Evolutionary conservation across 2,888 invertebrate genomes (phyloP), one percentile per base, ranked within the genome.

Genomic region (Reticulitermes lucifugus): DNA sequence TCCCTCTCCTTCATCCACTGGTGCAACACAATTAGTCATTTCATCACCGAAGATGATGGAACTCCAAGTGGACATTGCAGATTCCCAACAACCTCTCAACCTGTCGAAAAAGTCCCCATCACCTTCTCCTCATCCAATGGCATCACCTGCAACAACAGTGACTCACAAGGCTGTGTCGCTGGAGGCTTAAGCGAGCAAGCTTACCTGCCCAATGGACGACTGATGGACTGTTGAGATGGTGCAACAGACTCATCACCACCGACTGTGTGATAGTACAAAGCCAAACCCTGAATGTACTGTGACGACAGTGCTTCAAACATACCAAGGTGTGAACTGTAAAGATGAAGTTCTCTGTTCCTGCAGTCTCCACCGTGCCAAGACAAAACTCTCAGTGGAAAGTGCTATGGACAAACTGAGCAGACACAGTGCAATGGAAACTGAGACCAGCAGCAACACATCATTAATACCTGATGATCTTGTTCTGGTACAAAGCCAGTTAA

Each of bases 81-180:
- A 95, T 89, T 94, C 95, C 29, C 95, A 95, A 88, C 96, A 96
- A 90, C 98, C 98, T 84, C 92, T 98, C 88, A 98, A 98, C 93
- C 93, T 98, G 89, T 97, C 97, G 91, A 97, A 97, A 91, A 96
- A 96, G 90, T 95, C 95, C 87, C 95, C 95, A 88, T 94, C 95
- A 88, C 95, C 95, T 88, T 95, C 96, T 91, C 95, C 96, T 89
- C 89, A 94, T 91, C 92, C 94, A 90, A 90, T 93, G 89, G 90
- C 91, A 91, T 88, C 88, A 55, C 88, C 87, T 55, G 87, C 87
- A 89, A 90, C 84, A 90, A 89, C 89, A 89, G 90, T 93, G 89
- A 73, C 79, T 25, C 87, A 84, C 46, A 85, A 85, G 85, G 79
- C 84, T 59, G 87, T 85, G n/a, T 90, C 90, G 41, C 90, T 92